A percentile compares a stretch with the other conserved stretches of the same genome.
These are phyloP conservation scores for Pristionchus arcanus DNA, from an alignment of 2,888 invertebrate genomes.

Conservation along the genomic window DNA sequence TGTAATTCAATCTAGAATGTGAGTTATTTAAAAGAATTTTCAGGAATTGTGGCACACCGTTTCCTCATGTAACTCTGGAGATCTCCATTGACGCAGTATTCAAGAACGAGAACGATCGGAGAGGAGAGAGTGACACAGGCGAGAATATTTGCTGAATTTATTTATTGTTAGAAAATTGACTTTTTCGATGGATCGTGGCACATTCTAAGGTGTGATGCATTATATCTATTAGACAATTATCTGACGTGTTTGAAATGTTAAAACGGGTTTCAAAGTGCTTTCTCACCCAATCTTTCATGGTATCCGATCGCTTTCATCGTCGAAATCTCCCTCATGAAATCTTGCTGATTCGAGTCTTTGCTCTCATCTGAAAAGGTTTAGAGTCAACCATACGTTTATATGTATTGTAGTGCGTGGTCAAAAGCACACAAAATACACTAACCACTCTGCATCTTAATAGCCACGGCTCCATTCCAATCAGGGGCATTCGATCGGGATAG, in stretches of 20 bases:
- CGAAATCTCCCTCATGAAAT: background rate
- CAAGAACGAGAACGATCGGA: background rate
- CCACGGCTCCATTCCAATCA: slow-evolving; percentile 18
- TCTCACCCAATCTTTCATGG: slow-evolving; percentile 27
- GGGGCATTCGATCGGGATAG: background rate
- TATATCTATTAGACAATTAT: no score
- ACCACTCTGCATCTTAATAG: slow-evolving; percentile 24
- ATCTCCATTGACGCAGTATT: slow-evolving; percentile 37
- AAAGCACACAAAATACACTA: background rate
- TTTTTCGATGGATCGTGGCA: no score
- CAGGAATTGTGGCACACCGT: background rate
- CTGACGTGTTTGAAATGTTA: background rate
- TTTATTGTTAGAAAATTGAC: background rate
- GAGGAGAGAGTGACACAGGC: background rate
- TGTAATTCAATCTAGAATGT: background rate
- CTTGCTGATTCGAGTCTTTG: slow-evolving; percentile 9
- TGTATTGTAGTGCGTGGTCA: background rate
- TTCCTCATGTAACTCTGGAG: slow-evolving; percentile 26
- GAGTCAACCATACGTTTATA: background rate
- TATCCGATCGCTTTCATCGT: slow-evolving; percentile 34
- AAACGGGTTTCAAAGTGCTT: background rate
- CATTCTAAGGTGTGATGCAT: no score
- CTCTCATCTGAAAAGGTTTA: background rate
- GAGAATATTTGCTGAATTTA: background rate
- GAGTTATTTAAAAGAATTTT: background rate